phyloP scores from a whole-genome alignment of 2,888 invertebrate genomes.

The Drosophila nr. perissopoda region DNA sequence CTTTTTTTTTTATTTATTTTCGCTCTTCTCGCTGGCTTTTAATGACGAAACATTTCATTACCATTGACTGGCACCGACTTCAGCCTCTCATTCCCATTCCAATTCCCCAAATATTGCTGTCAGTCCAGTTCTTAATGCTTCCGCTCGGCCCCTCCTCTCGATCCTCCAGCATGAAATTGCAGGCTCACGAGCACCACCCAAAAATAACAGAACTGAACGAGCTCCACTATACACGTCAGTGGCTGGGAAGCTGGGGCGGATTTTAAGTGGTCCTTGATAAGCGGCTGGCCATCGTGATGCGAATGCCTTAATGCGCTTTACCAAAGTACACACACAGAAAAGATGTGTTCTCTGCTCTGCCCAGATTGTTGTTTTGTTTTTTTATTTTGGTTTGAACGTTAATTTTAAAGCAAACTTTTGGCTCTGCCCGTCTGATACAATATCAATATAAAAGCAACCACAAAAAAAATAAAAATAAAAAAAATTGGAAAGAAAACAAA shows the following conservation, averaged over 20 bases:
- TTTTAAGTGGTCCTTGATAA: slow-evolving; percentile 77
- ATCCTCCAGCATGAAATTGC: slow-evolving; percentile 31
- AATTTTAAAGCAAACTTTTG: slow-evolving; percentile 40
- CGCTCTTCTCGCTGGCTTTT: slow-evolving; percentile 39
- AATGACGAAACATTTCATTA: slow-evolving; percentile 62
- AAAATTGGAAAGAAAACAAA: slow-evolving; percentile 12
- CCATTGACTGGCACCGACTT: slow-evolving; percentile 31
- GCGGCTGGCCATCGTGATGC: slow-evolving; percentile 56
- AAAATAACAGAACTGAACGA: slow-evolving; percentile 33
- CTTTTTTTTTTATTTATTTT: slow-evolving; percentile 8
- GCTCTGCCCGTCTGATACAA: slow-evolving; percentile 45
- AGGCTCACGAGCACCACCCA: slow-evolving; percentile 47
- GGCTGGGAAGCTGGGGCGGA: slow-evolving; percentile 46
- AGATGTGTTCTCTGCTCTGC: slow-evolving; percentile 8
- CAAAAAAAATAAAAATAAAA: slow-evolving; percentile 8
- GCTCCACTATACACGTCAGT: slow-evolving; percentile 13
- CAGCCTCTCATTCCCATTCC: slow-evolving; percentile 9
- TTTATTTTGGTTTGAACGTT: neutral
- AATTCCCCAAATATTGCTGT: slow-evolving; percentile 32
- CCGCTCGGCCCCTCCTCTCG: slow-evolving; percentile 9
- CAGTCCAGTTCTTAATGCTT: slow-evolving; percentile 35
- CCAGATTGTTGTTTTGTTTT: slow-evolving; percentile 8
- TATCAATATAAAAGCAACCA: slow-evolving; percentile 62
- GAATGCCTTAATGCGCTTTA: slow-evolving; percentile 72
- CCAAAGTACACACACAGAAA: slow-evolving; percentile 44